Conservation (phyloP, 2,888 invertebrate genomes). For the Cecidostiba fungosa region DNA sequence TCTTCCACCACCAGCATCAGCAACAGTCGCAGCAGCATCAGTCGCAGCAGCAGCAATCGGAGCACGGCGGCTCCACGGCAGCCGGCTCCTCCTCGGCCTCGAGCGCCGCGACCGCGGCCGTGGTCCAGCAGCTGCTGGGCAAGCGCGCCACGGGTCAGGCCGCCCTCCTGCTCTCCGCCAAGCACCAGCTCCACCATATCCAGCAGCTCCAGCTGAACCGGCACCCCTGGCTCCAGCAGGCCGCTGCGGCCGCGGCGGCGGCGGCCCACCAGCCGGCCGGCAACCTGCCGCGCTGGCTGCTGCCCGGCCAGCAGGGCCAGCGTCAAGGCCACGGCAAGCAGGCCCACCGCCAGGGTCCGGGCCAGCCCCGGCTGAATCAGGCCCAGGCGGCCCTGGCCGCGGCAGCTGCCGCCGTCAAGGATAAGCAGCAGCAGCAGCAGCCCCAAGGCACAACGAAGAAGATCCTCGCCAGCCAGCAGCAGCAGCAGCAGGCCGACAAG, state of each 20-base stretch:
- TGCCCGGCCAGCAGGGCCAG: slow-evolving; percentile 19
- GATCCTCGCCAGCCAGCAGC: slow-evolving; percentile 58
- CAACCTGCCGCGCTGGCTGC: slow-evolving; percentile 48
- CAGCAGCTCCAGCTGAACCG: slow-evolving; percentile 49
- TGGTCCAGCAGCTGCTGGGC: slow-evolving; percentile 56
- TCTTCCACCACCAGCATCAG: slow-evolving; percentile 64
- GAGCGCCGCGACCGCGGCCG: slow-evolving; percentile 50
- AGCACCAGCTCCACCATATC: slow-evolving; percentile 51
- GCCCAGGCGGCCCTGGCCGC: slow-evolving; percentile 42
- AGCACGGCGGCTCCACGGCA: slow-evolving; percentile 57
- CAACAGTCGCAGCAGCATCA: slow-evolving; percentile 58
- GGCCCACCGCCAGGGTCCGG: background rate
- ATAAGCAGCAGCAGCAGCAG: slow-evolving; percentile 60
- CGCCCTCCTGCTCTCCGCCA: slow-evolving; percentile 58
- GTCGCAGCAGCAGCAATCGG: slow-evolving; percentile 39
- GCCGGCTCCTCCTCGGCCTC: slow-evolving; percentile 29
- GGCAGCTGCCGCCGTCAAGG: slow-evolving; percentile 31
- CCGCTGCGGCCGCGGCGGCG: slow-evolving; percentile 46
- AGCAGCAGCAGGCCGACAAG: slow-evolving; percentile 48
- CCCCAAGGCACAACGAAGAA: slow-evolving; percentile 40
- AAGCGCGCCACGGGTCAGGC: slow-evolving; percentile 44
- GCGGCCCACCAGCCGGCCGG: slow-evolving; percentile 28
- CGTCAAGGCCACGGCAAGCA: slow-evolving; percentile 10
- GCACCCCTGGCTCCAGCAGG: slow-evolving; percentile 55
- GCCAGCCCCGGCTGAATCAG: slow-evolving; percentile 37